Conservation (phyloP, 2,888 invertebrate species). For the Hyalella azteca region DNA sequence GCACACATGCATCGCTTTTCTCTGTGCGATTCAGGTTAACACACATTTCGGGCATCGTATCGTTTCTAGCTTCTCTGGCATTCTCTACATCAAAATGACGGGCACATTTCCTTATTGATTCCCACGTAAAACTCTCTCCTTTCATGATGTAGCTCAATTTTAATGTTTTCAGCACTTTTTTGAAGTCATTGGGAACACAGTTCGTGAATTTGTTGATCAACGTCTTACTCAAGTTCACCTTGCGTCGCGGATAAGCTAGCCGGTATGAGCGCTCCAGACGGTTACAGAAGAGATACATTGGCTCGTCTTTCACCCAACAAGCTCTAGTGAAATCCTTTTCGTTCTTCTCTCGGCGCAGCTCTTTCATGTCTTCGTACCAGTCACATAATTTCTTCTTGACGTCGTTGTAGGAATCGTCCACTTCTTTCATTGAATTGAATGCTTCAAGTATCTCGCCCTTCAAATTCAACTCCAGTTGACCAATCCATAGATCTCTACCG, state of each 20-base stretch:
- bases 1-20: too few species aligned
- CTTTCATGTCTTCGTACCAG: background rate
- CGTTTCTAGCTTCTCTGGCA: background rate
- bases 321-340: background rate
- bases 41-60: background rate
- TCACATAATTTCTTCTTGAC: background rate
- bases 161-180: background rate
- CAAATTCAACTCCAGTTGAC: background rate
- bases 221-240: too few species aligned
- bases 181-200: background rate
- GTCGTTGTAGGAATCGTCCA: background rate
- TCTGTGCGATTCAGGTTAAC: background rate
- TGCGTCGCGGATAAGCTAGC: too few species aligned
- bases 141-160: background rate
- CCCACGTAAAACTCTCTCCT: too few species aligned
- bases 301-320: background rate
- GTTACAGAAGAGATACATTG: background rate
- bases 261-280: background rate
- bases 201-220: background rate
- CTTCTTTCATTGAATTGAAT: background rate
- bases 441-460: background rate
- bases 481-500: background rate
- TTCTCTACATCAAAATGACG: background rate
- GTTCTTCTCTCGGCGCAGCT: background rate
- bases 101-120: background rate